Percentiles rank a stretch among this genome's conserved stretches.
phyloP scores from a whole-genome alignment of 1,140 invertebrate species.

The Bombus consobrinus region DNA sequence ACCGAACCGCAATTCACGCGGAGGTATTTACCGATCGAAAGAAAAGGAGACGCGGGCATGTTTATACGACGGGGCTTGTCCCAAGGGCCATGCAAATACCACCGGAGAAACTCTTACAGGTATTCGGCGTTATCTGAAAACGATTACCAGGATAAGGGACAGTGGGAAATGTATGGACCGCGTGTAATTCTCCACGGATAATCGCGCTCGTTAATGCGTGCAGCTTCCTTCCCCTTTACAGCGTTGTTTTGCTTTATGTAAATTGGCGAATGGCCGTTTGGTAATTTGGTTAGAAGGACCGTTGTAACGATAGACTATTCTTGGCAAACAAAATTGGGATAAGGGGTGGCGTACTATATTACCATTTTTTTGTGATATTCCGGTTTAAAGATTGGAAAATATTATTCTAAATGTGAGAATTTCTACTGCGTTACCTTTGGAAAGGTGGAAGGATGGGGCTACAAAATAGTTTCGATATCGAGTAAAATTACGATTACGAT shows the following conservation, averaged over 20 bases:
- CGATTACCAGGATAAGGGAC: conserved; percentile 51
- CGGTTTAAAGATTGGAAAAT: not conserved
- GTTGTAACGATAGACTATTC: no score
- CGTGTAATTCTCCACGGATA: conserved; percentile 33
- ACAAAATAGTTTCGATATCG: not conserved
- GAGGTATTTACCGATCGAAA: conserved; percentile 54
- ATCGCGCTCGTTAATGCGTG: conserved; percentile 37
- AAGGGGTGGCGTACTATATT: not conserved
- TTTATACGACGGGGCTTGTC: conserved; percentile 48
- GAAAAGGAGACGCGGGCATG: conserved; percentile 54
- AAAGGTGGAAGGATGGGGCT: not conserved
- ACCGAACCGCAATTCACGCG: conserved; percentile 37
- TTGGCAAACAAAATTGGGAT: not conserved
- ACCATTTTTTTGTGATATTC: not conserved
- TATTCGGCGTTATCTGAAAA: conserved; percentile 58
- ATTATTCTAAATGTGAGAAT: not conserved
- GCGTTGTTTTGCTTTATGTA: not conserved
- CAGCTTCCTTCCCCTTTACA: not conserved
- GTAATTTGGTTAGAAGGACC: not conserved
- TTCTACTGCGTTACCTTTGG: not conserved
- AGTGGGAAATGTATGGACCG: conserved; percentile 11
- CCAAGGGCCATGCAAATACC: conserved; percentile 61
- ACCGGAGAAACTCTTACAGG: conserved; percentile 40
- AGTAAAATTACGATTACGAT: not conserved
- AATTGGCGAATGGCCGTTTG: not conserved